Evolutionary conservation across 2,113 vertebrate genomes (phyloP).

Genomic region (Capreolus pygargus): DNA sequence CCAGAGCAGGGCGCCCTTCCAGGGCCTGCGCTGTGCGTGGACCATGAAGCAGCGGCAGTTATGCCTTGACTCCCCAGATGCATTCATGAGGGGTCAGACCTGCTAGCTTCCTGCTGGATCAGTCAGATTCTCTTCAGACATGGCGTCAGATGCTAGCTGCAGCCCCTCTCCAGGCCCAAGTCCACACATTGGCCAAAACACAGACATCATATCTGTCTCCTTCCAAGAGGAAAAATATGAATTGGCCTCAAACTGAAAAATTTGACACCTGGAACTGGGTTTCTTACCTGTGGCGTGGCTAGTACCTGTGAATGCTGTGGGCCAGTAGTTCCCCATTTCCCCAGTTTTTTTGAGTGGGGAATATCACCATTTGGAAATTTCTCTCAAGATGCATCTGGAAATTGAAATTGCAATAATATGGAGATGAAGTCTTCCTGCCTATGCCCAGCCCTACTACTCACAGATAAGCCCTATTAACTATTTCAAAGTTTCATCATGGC

Average conservation of each 20-base stretch:
- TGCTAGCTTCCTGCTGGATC: neutral
- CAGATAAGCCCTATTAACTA: neutral
- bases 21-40: fast-evolving
- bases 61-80: neutral
- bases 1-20: neutral
- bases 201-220: neutral
- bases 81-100: neutral
- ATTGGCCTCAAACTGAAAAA: neutral
- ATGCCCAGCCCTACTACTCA: too few relatives aligned
- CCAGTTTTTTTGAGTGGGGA: neutral
- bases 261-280: neutral
- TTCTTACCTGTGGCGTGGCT: neutral
- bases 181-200: neutral
- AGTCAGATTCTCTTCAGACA: neutral
- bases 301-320: neutral
- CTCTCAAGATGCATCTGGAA: neutral
- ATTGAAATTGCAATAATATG: neutral
- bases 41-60: neutral
- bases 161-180: neutral
- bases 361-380: neutral
- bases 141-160: neutral
- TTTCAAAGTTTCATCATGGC: neutral
- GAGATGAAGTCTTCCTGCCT: neutral
- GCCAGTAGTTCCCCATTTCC: too few relatives aligned
- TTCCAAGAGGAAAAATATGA: neutral